Percentiles rank a stretch among this genome's conserved stretches.
Evolutionary conservation across 1,140 invertebrate species (phyloP).

Genomic region (Neuroterus valhalla): DNA sequence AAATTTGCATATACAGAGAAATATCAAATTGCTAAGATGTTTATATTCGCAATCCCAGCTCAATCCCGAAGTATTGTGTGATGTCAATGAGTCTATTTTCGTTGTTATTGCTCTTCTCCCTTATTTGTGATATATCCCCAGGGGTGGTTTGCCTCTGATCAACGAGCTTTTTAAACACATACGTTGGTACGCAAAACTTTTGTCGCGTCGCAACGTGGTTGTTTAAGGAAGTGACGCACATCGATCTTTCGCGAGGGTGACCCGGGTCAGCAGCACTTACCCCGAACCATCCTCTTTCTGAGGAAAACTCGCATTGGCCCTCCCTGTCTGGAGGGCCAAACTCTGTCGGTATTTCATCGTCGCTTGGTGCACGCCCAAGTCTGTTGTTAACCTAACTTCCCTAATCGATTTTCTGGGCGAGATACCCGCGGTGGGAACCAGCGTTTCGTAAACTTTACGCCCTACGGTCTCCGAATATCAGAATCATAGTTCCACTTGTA

Average conservation of each 20-base stretch:
- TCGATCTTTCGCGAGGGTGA: not conserved
- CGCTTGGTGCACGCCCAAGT: not conserved
- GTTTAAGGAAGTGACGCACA: conserved; percentile 20
- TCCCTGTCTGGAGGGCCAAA: not conserved
- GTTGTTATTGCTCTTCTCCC: not conserved
- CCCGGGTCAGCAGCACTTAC: conserved; percentile 13
- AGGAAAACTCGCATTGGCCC: not conserved
- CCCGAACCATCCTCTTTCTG: conserved; percentile 7
- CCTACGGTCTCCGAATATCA: not conserved
- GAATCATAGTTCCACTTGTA: not conserved
- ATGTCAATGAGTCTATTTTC: too few species aligned
- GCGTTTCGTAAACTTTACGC: not conserved
- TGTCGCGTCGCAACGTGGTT: conserved; percentile 3
- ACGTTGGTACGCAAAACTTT: not conserved
- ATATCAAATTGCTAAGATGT: too few species aligned
- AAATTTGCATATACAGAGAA: too few species aligned
- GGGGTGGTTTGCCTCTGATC: not conserved
- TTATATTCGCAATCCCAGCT: too few species aligned
- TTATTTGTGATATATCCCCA: not conserved
- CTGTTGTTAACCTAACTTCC: conserved; percentile 13
- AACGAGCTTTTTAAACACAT: not conserved
- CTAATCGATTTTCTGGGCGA: conserved; percentile 13
- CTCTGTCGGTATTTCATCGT: not conserved
- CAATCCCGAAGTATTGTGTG: too few species aligned
- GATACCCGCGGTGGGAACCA: not conserved